Evolutionary conservation across 2,797 vertebrate genomes (phyloP).

Genomic region (Todus mexicanus): DNA sequence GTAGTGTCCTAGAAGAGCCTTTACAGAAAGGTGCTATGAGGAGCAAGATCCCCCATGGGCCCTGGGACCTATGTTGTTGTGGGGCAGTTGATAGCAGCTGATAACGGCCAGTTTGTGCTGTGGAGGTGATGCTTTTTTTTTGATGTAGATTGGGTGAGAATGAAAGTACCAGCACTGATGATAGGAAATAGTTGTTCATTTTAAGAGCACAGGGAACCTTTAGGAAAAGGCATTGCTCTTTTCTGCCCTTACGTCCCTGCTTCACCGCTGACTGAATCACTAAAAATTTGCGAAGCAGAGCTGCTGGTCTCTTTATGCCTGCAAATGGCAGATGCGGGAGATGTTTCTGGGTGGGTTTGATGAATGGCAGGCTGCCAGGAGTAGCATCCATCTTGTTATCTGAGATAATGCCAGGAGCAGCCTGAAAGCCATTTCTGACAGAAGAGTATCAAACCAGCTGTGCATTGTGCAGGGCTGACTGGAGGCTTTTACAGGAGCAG

Average conservation of each 20-base stretch:
- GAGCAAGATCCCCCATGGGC: not conserved
- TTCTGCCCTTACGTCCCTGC: not conserved
- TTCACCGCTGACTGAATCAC: not conserved
- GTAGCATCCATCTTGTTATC: not conserved
- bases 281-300: not conserved
- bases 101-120: not conserved
- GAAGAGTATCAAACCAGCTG: not conserved
- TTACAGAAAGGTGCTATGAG: not conserved
- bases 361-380: not conserved
- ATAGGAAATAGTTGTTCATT: not conserved
- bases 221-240: not conserved
- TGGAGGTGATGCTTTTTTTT: not conserved
- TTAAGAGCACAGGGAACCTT: not conserved
- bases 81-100: not conserved
- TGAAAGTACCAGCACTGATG: not conserved
- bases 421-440: not conserved
- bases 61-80: not conserved
- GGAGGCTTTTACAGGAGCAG: not conserved
- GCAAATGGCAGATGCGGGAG: fast-evolving
- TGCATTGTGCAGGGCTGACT: not conserved
- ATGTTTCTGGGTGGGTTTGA: not conserved
- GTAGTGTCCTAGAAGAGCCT: constrained; percentile 12
- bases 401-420: not conserved
- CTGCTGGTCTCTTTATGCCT: not conserved
- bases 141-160: not conserved